Conservation (phyloP, 2,888 invertebrate genomes). For the Notodonta ziczac region DNA sequence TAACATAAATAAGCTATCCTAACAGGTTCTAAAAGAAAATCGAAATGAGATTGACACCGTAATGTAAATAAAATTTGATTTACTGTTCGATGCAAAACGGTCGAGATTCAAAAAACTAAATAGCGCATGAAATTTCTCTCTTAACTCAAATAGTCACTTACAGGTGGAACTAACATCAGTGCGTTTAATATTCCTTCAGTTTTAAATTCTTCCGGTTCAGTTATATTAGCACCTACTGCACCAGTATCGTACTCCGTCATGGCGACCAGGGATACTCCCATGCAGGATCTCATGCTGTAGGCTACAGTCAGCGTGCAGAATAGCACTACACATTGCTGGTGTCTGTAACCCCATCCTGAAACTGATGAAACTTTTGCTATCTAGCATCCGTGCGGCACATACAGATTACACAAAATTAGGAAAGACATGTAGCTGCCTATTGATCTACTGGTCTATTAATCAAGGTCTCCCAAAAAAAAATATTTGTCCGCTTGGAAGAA, state of each 20-base stretch:
- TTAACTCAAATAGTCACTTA: conserved; percentile 34
- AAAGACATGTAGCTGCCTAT: no score
- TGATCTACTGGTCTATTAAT: not conserved
- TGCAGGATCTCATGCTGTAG: conserved; percentile 86
- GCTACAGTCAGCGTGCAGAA: conserved; percentile 84
- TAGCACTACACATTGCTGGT: conserved; percentile 84
- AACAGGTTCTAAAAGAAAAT: no score
- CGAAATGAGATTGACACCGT: no score
- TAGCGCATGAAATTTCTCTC: no score
- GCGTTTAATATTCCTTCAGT: conserved; percentile 46
- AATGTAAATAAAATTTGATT: no score
- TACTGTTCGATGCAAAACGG: no score
- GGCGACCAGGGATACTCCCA: conserved; percentile 87
- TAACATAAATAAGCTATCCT: no score
- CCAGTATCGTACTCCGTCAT: conserved; percentile 68
- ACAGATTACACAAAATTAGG: no score
- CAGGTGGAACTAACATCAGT: conserved; percentile 58
- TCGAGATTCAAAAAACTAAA: no score
- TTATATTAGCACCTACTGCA: not conserved
- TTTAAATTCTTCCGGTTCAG: conserved; percentile 27
- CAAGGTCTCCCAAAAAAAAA: no score
- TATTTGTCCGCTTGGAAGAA: no score
- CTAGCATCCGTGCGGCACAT: no score
- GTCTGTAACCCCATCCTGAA: conserved; percentile 75
- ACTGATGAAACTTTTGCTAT: conserved; percentile 30